Base-by-base conservation (phyloP, 2,797 vertebrate genomes). In the Danionella dracula region DNA sequence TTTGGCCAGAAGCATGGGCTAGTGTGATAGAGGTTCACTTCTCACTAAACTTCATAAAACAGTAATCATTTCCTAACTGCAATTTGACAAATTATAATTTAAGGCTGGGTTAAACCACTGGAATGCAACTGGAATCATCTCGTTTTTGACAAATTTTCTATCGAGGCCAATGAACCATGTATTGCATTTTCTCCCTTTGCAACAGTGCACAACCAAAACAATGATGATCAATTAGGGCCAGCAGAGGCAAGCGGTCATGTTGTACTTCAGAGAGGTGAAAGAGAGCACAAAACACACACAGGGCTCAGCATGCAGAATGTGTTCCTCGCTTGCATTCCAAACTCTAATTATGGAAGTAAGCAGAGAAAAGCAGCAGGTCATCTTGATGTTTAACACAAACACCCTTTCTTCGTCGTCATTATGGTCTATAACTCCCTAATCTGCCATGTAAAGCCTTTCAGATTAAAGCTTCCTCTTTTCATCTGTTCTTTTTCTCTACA, bases 291-390 rank as follows among this genome's bases (percentile, higher is more conserved):
- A 49, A 70, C 53, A 21, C 44, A 56, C n/a, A 62, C 55, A 42
- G 1, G 10, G 3, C 32, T 17, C 58, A 64, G 40, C 63, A 40
- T 58, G 20, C 17, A 15, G 37, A 57, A 49, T 27, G 41, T 65
- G 41, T 44, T 29, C 15, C 40, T 72, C 48, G 11, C 31, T 31
- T 29, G 50, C 4, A 0, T 6, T 38, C 32, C 41, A 66, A 32
- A 66, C 53, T 16, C n/a, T 27, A 76, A 70, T 72, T 66, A 69
- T 27, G 48, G 41, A 56, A 8, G 61, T 46, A 57, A 54, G 42
- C 60, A 54, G 15, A 35, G 49, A 55, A 15, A 71, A 66, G 55
- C 63, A 72, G 63, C 63, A 66, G 66, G 61, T 76, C 56, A 66
- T 21, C 44, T 60, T 59, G 42, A 37, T 44, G 63, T 68, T 72